Evolutionary conservation across 2,797 vertebrate genomes (phyloP).

Genomic region (Moxostoma hubbsi): DNA sequence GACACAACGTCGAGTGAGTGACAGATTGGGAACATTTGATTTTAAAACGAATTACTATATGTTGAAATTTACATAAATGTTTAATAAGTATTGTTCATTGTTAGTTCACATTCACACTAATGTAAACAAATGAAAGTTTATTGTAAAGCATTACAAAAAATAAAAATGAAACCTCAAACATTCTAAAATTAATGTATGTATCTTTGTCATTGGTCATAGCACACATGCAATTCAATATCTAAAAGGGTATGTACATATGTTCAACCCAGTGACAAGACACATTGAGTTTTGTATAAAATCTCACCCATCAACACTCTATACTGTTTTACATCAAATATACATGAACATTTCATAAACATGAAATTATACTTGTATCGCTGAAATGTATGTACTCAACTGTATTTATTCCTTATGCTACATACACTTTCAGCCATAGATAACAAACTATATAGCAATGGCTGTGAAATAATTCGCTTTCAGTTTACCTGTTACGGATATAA

Average conservation of each 20-base stretch:
- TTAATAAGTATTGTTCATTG: no score
- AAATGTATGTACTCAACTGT: constrained; percentile 10
- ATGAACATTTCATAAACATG: constrained; percentile 46
- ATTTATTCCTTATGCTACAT: constrained; percentile 35
- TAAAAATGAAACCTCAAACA: constrained; percentile 21
- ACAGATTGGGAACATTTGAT: no score
- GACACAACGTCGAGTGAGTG: no score
- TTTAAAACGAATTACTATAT: no score
- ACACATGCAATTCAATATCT: constrained; percentile 77
- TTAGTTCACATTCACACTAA: no score
- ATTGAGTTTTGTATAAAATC: constrained; percentile 29
- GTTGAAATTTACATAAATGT: no score
- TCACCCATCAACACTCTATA: constrained; percentile 24
- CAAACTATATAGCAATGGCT: constrained; percentile 22
- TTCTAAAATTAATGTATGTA: constrained; percentile 75
- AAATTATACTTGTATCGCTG: constrained; percentile 3
- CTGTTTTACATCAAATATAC: constrained; percentile 32
- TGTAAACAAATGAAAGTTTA: no score
- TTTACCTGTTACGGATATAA: constrained; percentile 2
- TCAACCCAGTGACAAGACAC: constrained; percentile 50
- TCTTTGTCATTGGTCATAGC: constrained; percentile 73
- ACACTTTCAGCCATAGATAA: constrained; percentile 16
- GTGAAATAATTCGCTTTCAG: constrained; percentile 4
- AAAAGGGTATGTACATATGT: constrained; percentile 71
- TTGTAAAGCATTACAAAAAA: no score